Evolutionary conservation across 2,888 invertebrate species (phyloP).

Genomic region (Plagiodera versicolora): DNA sequence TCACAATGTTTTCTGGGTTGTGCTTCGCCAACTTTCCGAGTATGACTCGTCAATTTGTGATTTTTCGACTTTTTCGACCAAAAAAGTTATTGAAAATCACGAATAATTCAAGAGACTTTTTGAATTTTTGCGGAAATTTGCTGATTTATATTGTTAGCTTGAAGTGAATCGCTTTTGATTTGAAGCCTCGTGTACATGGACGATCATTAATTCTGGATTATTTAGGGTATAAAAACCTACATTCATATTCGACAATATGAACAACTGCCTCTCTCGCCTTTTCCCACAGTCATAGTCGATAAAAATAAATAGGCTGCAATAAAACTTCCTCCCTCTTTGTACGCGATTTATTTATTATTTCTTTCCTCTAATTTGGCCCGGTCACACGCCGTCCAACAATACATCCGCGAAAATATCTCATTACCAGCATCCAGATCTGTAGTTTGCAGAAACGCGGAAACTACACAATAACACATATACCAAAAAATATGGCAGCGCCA

Average conservation of each 20-base stretch:
- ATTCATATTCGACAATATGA: neutral
- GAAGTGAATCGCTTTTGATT: too few species aligned
- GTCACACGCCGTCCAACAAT: slow-evolving; percentile 9
- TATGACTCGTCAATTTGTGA: too few species aligned
- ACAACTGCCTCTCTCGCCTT: neutral
- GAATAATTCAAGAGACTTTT: too few species aligned
- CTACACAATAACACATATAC: slow-evolving; percentile 45
- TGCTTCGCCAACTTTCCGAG: too few species aligned
- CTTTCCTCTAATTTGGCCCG: slow-evolving; percentile 33
- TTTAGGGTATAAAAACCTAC: too few species aligned
- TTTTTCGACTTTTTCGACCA: too few species aligned
- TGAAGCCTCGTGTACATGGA: too few species aligned
- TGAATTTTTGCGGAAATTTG: too few species aligned
- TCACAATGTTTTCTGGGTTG: too few species aligned
- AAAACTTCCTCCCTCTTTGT: slow-evolving; percentile 2
- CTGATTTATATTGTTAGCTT: too few species aligned
- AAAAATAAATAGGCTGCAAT: neutral
- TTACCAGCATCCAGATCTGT: slow-evolving; percentile 42
- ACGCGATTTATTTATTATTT: slow-evolving; percentile 24
- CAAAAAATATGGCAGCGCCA: slow-evolving; percentile 47
- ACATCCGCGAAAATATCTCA: slow-evolving; percentile 43
- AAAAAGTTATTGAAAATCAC: too few species aligned
- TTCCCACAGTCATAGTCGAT: neutral
- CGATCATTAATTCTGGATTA: too few species aligned
- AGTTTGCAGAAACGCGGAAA: slow-evolving; percentile 45